Evolutionary conservation across 2,113 vertebrate genomes (phyloP).

Genomic region (Ptyas mucosa): DNA sequence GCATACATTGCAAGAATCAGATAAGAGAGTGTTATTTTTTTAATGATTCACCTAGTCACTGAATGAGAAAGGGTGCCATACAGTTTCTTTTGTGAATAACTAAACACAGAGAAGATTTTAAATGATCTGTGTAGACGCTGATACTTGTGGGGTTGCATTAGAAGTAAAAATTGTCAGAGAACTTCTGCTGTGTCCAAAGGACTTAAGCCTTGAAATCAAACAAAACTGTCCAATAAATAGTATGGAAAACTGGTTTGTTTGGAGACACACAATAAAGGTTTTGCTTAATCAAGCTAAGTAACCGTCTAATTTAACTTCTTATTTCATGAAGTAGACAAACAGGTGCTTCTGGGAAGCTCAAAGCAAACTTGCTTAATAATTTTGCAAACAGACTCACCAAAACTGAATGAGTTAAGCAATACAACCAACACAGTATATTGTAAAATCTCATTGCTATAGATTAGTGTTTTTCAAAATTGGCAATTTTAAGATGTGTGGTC

Average conservation of each 20-base stretch:
- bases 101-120: slow-evolving; percentile 5
- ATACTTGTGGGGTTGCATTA: background rate
- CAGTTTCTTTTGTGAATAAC: slow-evolving; percentile 22
- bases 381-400: background rate
- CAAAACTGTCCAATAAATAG: background rate
- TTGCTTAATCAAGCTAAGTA: background rate
- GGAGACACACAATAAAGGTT: background rate
- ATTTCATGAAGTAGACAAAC: background rate
- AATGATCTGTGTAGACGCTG: background rate
- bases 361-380: background rate
- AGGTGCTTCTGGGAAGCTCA: background rate
- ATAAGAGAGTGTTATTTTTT: slow-evolving; percentile 4
- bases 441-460: background rate
- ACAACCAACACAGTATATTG: background rate
- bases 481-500: background rate
- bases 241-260: background rate
- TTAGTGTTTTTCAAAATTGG: background rate
- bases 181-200: background rate
- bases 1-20: background rate
- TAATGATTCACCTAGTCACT: slow-evolving; percentile 10
- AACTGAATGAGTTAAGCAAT: background rate
- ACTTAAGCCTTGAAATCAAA: background rate
- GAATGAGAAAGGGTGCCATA: background rate
- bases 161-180: background rate
- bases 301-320: background rate